Conservation (phyloP, 2,888 invertebrate species). For the Drosophila quinaria region DNA sequence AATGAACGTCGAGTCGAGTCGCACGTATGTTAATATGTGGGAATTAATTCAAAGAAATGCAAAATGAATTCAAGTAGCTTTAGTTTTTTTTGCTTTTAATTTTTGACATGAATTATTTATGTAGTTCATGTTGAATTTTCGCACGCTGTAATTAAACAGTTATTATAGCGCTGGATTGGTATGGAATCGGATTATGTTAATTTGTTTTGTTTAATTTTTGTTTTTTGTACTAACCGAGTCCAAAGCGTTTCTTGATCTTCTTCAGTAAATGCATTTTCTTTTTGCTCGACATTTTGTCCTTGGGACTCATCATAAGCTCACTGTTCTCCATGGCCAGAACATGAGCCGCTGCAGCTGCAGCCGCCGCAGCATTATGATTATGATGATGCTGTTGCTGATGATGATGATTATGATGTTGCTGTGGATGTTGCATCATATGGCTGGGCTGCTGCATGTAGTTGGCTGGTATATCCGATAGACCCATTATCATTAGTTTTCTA, state of each 20-base stretch:
- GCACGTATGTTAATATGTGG: constrained; percentile 71
- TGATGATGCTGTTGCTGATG: constrained; percentile 53
- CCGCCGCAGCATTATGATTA: constrained; percentile 45
- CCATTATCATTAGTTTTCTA: constrained; percentile 69
- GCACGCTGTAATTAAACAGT: constrained; percentile 55
- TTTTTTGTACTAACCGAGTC: constrained; percentile 90
- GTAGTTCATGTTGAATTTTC: constrained; percentile 54
- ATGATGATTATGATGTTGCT: constrained; percentile 49
- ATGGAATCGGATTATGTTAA: background rate
- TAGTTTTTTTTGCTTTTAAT: constrained; percentile 5
- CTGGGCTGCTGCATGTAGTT: constrained; percentile 78
- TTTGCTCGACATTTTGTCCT: constrained; percentile 83
- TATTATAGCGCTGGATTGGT: constrained; percentile 4
- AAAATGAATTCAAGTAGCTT: constrained; percentile 48
- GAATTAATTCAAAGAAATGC: constrained; percentile 55
- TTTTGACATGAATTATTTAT: constrained; percentile 60
- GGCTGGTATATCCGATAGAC: constrained; percentile 81
- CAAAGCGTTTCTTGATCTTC: constrained; percentile 95
- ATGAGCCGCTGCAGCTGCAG: constrained; percentile 71
- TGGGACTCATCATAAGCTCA: constrained; percentile 74
- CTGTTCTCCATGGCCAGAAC: constrained; percentile 79
- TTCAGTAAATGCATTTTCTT: constrained; percentile 95
- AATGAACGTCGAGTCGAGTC: constrained; percentile 36
- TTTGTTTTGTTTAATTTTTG: background rate
- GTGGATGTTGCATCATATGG: constrained; percentile 51